Percentiles rank a stretch among this genome's conserved stretches.
Evolutionary conservation across 2,888 invertebrate genomes (phyloP).

Genomic region (Ectobius pallidus): DNA sequence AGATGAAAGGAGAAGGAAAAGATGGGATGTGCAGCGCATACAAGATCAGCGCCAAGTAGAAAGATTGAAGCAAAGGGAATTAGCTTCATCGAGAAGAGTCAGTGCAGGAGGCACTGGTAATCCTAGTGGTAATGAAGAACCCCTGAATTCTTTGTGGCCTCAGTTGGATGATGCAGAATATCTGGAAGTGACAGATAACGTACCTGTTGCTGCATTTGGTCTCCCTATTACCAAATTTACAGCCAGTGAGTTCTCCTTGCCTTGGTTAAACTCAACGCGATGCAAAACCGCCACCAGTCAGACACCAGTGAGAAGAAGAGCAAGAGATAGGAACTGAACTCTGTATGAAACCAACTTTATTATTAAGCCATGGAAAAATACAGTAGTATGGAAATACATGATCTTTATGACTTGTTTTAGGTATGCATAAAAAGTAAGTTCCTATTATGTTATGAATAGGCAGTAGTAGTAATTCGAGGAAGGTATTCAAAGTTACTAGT

Average conservation of each 20-base stretch:
- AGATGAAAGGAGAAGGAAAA: conserved; percentile 60
- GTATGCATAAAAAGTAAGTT: too few species aligned
- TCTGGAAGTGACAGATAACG: conserved; percentile 74
- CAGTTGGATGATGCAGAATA: conserved; percentile 73
- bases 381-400: too few species aligned
- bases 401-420: too few species aligned
- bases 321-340: conserved; percentile 25
- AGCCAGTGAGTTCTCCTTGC: conserved; percentile 41
- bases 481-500: too few species aligned
- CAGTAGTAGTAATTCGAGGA: too few species aligned
- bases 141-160: conserved; percentile 69
- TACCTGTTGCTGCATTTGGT: conserved; percentile 88
- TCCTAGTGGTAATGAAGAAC: conserved; percentile 23
- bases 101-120: background rate
- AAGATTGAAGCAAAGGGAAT: conserved; percentile 68
- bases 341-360: background rate
- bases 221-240: conserved; percentile 75
- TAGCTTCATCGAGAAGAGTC: conserved; percentile 15
- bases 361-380: too few species aligned
- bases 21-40: conserved; percentile 88
- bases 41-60: conserved; percentile 86
- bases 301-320: conserved; percentile 17
- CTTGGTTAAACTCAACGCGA: conserved; percentile 37
- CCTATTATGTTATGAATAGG: too few species aligned
- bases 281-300: conserved; percentile 23